A percentile compares a stretch with the other conserved stretches of the same genome.
Evolutionary conservation across 1,140 invertebrate species (phyloP).

Genomic region (Tetragonula clypearis): DNA sequence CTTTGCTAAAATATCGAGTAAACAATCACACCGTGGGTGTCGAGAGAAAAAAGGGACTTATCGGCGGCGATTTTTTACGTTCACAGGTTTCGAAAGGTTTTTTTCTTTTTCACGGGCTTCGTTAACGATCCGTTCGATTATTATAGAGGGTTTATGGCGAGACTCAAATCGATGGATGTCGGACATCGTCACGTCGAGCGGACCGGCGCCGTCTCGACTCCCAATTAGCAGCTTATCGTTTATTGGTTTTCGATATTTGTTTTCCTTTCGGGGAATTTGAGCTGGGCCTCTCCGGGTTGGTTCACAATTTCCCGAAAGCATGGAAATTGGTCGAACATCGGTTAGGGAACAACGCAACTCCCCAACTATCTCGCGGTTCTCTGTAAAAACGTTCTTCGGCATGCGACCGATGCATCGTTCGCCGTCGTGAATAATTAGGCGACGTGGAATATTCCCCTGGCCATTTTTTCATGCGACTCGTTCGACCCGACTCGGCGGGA

Average conservation of each 20-base stretch:
- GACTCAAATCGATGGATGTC: slow-evolving; percentile 62
- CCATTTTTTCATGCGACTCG: not conserved
- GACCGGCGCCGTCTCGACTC: slow-evolving; percentile 74
- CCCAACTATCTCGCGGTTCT: slow-evolving; percentile 19
- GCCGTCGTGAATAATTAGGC: not conserved
- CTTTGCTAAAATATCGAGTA: slow-evolving; percentile 37
- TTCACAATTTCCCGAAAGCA: slow-evolving; percentile 44
- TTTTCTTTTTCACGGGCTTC: slow-evolving; percentile 19
- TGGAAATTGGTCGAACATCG: slow-evolving; percentile 50
- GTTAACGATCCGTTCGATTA: slow-evolving; percentile 61
- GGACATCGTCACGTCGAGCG: slow-evolving; percentile 52
- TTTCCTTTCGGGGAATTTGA: slow-evolving; percentile 57
- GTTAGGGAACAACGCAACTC: not conserved
- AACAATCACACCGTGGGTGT: slow-evolving; percentile 51
- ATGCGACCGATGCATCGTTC: too few species aligned
- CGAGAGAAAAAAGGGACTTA: slow-evolving; percentile 30
- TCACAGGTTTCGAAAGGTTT: slow-evolving; percentile 11
- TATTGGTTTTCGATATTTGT: slow-evolving; percentile 80
- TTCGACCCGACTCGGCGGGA: too few species aligned
- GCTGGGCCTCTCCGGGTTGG: slow-evolving; percentile 33
- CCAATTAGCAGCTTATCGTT: slow-evolving; percentile 81
- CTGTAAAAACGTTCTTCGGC: slow-evolving; percentile 9
- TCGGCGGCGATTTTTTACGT: slow-evolving; percentile 31
- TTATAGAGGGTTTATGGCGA: slow-evolving; percentile 66
- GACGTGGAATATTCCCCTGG: not conserved